phyloP scores from a whole-genome alignment of 2,888 invertebrate species.

The Hydrotaea diabolus region DNA sequence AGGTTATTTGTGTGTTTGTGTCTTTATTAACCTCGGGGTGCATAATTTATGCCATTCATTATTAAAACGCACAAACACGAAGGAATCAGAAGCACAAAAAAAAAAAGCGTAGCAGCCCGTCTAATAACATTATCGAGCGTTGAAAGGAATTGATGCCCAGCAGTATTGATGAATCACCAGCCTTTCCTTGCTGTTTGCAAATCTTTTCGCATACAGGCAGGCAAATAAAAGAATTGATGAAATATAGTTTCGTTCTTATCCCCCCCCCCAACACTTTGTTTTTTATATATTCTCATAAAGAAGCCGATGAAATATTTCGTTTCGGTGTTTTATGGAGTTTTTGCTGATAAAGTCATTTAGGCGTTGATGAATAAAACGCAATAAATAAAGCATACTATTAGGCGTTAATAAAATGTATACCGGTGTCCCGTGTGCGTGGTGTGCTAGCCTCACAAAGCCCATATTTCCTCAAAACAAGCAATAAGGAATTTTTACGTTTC shows the following conservation, averaged over 20 bases:
- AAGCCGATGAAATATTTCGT: conserved; percentile 12
- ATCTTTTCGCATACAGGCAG: not conserved
- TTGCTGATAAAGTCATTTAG: conserved; percentile 5
- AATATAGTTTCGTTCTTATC: not conserved
- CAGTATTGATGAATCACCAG: not conserved
- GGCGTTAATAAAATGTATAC: not conserved
- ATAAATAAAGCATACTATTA: conserved; percentile 27
- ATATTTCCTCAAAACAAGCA: no score
- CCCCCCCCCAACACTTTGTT: no score
- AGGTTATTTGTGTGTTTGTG: not conserved
- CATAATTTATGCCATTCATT: conserved; percentile 24
- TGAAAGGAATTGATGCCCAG: not conserved
- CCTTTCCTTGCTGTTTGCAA: not conserved
- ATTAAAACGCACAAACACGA: not conserved
- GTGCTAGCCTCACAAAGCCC: no score
- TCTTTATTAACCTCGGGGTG: not conserved
- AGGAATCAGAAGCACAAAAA: not conserved
- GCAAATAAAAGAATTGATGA: not conserved
- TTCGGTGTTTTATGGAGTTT: not conserved
- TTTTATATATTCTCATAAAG: not conserved
- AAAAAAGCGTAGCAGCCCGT: not conserved
- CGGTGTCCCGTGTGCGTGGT: no score
- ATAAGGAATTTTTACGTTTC: not conserved
- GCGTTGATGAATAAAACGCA: not conserved
- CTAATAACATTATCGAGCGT: conserved; percentile 7